These are phyloP conservation scores for Psylliodes chrysocephalus DNA, from an alignment of 2,888 invertebrate species.

Conservation along the genomic window DNA sequence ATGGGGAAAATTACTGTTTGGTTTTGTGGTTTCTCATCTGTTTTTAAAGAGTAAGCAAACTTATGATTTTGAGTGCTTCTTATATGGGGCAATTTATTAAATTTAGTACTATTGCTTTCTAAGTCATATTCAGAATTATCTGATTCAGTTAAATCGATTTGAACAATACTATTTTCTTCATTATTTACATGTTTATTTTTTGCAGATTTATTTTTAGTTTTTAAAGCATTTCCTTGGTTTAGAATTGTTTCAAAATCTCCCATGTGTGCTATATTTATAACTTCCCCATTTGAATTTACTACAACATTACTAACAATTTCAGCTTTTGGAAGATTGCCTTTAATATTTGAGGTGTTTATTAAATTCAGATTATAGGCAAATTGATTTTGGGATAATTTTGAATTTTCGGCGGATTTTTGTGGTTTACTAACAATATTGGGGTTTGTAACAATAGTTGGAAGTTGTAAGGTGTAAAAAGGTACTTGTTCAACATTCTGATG, in stretches of 20 bases:
- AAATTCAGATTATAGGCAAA: conserved; percentile 56
- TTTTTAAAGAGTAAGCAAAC: conserved; percentile 51
- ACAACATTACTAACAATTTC: conserved; percentile 57
- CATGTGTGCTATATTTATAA: conserved; percentile 57
- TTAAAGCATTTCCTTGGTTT: conserved; percentile 44
- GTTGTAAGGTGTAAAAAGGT: conserved; percentile 54
- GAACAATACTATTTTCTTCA: conserved; percentile 50
- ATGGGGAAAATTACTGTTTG: conserved; percentile 54
- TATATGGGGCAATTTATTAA: conserved; percentile 51
- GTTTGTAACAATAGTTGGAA: conserved; percentile 52
- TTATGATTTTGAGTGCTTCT: conserved; percentile 49
- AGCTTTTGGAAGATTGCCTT: conserved; percentile 52
- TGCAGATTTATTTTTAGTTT: conserved; percentile 33
- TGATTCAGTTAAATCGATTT: conserved; percentile 56
- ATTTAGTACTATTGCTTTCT: conserved; percentile 41
- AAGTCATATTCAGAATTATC: conserved; percentile 44
- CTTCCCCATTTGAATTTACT: conserved; percentile 60
- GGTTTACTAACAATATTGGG: conserved; percentile 38
- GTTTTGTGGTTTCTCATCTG: conserved; percentile 40
- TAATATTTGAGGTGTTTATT: conserved; percentile 52
- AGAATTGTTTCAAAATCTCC: conserved; percentile 56
- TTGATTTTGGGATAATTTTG: conserved; percentile 43
- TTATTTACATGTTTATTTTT: conserved; percentile 31
- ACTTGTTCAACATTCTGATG: conserved; percentile 38
- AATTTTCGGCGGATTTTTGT: conserved; percentile 36